These are phyloP conservation scores for Scomberomorus guttatus DNA, from an alignment of 2,797 vertebrate genomes.

Conservation along the genomic window DNA sequence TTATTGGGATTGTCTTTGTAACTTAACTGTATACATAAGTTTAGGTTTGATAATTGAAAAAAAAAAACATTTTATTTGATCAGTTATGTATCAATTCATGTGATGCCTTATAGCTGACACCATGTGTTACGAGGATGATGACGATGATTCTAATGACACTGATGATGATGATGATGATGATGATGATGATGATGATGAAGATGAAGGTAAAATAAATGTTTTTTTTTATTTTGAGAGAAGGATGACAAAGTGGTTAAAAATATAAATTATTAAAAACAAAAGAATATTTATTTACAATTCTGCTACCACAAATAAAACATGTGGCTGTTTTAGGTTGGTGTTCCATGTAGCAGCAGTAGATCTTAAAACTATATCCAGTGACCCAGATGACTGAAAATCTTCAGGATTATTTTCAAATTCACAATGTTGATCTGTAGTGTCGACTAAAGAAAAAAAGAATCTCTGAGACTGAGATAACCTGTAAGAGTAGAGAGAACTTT, in stretches of 20 bases:
- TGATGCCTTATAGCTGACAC: constrained; percentile 63
- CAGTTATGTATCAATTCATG: constrained; percentile 35
- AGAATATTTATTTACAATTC: neutral
- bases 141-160: constrained; percentile 39
- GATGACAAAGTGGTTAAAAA: constrained; percentile 47
- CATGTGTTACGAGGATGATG: constrained; percentile 45
- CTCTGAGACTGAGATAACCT: neutral
- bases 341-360: neutral
- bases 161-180: constrained; percentile 46
- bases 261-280: neutral
- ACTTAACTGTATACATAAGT: neutral
- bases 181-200: constrained; percentile 45
- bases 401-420: constrained; percentile 9
- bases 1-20: constrained; percentile 11
- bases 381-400: neutral
- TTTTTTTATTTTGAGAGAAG: constrained; percentile 30
- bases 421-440: neutral
- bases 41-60: neutral
- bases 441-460: neutral
- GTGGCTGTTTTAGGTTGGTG: neutral
- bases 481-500: neutral
- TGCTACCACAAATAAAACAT: neutral
- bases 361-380: neutral
- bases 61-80: constrained; percentile 8
- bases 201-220: constrained; percentile 58